Conservation (phyloP, 2,888 invertebrate genomes). For the Acanthacorydalis orientalis region DNA sequence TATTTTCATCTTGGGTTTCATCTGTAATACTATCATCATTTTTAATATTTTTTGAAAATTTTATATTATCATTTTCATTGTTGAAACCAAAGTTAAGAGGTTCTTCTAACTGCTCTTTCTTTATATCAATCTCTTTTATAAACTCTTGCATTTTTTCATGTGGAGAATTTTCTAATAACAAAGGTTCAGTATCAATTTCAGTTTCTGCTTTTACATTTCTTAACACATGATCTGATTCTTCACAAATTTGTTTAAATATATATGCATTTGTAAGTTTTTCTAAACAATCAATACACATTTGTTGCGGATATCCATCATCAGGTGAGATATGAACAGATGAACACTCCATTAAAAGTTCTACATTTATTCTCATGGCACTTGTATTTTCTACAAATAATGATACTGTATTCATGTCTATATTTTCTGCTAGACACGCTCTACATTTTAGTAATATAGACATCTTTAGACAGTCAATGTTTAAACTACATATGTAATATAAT, state of each 20-base stretch:
- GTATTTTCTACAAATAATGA: no score
- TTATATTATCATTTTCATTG: slow-evolving; percentile 2
- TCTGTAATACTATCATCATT: not conserved
- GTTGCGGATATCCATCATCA: slow-evolving; percentile 10
- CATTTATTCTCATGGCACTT: not conserved
- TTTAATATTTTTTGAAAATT: not conserved
- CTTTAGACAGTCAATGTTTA: no score
- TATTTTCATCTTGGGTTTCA: not conserved
- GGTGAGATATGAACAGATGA: slow-evolving; percentile 11
- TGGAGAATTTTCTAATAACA: no score
- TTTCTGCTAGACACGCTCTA: slow-evolving; percentile 9
- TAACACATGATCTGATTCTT: slow-evolving; percentile 8
- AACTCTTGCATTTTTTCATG: not conserved
- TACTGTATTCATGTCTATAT: slow-evolving; percentile 3
- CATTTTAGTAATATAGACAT: slow-evolving; percentile 6
- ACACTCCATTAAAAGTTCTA: slow-evolving; percentile 10
- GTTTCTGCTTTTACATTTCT: not conserved
- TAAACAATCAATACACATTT: slow-evolving; percentile 12
- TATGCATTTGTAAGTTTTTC: slow-evolving; percentile 10
- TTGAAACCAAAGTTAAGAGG: not conserved
- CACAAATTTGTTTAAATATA: slow-evolving; percentile 11
- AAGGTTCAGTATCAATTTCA: not conserved
- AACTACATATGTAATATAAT: no score
- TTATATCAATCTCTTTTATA: not conserved
- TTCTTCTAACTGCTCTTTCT: not conserved